Evolutionary conservation across 2,888 invertebrate species (phyloP).

Genomic region (Ptilodon capucinus): DNA sequence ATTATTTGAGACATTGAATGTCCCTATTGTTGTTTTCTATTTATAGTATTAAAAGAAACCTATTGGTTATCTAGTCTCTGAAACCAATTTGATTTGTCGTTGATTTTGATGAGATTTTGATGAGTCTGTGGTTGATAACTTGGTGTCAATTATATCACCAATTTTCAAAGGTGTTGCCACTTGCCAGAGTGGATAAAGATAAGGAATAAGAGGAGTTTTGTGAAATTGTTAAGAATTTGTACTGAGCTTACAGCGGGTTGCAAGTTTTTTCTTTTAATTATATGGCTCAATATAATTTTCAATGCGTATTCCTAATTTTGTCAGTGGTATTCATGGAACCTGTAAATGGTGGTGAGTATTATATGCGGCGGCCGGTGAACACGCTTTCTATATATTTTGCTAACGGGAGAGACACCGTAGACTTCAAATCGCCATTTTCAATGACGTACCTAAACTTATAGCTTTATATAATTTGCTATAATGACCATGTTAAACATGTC

Average conservation of each 20-base stretch:
- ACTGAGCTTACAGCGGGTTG: background rate
- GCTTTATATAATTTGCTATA: too few species aligned
- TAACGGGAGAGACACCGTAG: background rate
- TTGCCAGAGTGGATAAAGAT: conserved; percentile 32
- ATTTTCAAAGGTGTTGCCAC: conserved; percentile 54
- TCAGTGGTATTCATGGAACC: conserved; percentile 15
- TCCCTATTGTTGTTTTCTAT: conserved; percentile 4
- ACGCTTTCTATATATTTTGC: background rate
- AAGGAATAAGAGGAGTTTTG: conserved; percentile 15
- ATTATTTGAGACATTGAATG: background rate
- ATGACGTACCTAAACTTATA: too few species aligned
- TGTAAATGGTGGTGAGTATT: conserved; percentile 44
- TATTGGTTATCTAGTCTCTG: conserved; percentile 20
- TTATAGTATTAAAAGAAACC: conserved; percentile 4
- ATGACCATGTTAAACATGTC: too few species aligned
- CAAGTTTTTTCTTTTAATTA: background rate
- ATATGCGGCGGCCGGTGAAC: background rate
- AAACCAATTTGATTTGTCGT: conserved; percentile 16
- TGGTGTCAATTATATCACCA: conserved; percentile 63
- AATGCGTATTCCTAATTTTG: conserved; percentile 12
- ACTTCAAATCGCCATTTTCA: background rate
- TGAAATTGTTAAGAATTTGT: conserved; percentile 6
- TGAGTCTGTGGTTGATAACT: conserved; percentile 35
- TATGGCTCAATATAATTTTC: background rate
- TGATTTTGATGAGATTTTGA: conserved; percentile 16